A percentile compares a stretch with the other conserved stretches of the same genome.
These are phyloP conservation scores for Rhinophrynus dorsalis DNA, from an alignment of 2,797 vertebrate species.

Conservation along the genomic window DNA sequence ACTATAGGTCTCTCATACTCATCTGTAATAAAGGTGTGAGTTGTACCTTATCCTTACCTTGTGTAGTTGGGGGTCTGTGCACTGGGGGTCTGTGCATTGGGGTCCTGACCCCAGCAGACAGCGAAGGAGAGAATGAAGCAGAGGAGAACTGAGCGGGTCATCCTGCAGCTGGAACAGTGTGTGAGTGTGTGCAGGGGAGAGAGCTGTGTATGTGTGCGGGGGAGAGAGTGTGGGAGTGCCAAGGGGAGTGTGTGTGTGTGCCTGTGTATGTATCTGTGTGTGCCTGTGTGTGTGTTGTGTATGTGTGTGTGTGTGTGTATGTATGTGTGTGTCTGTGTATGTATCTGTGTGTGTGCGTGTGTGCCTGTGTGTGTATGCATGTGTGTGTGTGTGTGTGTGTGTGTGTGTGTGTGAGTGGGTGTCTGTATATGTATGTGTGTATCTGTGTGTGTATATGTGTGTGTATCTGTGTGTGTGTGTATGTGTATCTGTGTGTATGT, in stretches of 20 bases:
- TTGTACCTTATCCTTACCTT: too few species aligned
- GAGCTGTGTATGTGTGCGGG: slow-evolving; percentile 16
- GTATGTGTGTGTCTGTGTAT: slow-evolving; percentile 17
- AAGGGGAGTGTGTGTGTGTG: background rate
- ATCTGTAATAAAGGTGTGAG: too few species aligned
- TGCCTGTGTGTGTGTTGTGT: slow-evolving; percentile 21
- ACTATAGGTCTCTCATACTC: too few species aligned
- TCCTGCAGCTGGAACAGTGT: slow-evolving; percentile 13
- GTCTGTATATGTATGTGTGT: slow-evolving; percentile 9
- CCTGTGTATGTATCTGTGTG: slow-evolving; percentile 6
- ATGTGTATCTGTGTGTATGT: background rate
- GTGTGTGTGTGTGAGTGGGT: slow-evolving; percentile 10
- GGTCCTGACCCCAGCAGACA: background rate
- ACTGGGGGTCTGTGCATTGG: background rate
- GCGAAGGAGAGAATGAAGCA: background rate
- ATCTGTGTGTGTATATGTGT: background rate
- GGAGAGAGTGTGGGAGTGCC: background rate
- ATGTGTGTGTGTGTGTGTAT: background rate
- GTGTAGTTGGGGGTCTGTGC: slow-evolving; percentile 1
- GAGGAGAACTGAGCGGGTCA: background rate
- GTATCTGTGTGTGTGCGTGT: background rate
- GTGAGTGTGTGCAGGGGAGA: too few species aligned
- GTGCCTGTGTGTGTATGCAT: slow-evolving; percentile 9
- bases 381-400: slow-evolving; percentile 14
- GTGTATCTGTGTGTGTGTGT: slow-evolving; percentile 16